A percentile compares a stretch with the other conserved stretches of the same genome.
These are phyloP conservation scores for Leptinotarsa defecta DNA, from an alignment of 1,140 invertebrate genomes.

Conservation along the genomic window DNA sequence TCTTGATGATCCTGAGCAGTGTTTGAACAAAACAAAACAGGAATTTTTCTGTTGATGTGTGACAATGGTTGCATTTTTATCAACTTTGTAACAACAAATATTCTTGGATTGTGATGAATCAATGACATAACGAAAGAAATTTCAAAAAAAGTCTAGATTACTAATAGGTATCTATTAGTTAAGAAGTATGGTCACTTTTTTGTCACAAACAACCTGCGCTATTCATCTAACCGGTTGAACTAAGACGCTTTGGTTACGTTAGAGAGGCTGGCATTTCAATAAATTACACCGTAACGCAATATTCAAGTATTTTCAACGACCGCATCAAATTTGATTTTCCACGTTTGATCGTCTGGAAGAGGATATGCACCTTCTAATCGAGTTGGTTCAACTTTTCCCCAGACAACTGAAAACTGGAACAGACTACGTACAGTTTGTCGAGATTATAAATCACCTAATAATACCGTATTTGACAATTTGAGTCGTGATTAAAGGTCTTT, in stretches of 20 bases:
- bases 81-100: no score
- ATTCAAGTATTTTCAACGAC: neutral
- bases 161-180: no score
- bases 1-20: no score
- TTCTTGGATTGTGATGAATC: no score
- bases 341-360: neutral
- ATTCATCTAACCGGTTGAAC: slow-evolving; percentile 9
- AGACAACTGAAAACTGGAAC: slow-evolving; percentile 2
- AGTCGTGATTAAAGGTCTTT: neutral
- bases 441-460: slow-evolving; percentile 14
- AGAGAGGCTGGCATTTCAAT: neutral
- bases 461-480: slow-evolving; percentile 13
- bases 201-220: neutral
- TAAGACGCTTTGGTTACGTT: neutral
- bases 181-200: neutral
- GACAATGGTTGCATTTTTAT: no score
- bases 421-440: neutral
- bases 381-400: slow-evolving; percentile 3
- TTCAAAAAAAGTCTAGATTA: no score
- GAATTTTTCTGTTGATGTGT: no score
- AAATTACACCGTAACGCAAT: neutral
- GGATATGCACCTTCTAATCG: neutral
- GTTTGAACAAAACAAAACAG: no score
- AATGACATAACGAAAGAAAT: no score
- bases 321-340: neutral